Percentiles rank a stretch among this genome's conserved stretches.
phyloP scores from a whole-genome alignment of 2,797 vertebrate species.

The Coregonus sp. region DNA sequence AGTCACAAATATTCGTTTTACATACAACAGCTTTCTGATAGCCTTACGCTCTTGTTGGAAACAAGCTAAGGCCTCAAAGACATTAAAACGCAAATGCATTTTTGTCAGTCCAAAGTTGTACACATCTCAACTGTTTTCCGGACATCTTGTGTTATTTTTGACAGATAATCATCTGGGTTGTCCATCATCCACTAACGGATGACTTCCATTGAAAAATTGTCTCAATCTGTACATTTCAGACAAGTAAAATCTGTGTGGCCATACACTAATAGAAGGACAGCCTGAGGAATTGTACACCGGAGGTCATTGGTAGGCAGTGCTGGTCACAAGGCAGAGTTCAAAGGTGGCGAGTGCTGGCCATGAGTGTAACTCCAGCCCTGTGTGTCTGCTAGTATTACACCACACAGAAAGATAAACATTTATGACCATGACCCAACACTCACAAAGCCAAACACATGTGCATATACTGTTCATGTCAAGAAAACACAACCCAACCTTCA shows the following conservation, averaged over 20 bases:
- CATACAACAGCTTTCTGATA: slow-evolving; percentile 18
- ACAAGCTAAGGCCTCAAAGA: not conserved
- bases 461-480: no score
- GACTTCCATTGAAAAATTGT: not conserved
- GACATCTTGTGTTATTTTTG: not conserved
- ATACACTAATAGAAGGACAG: not conserved
- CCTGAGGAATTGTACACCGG: not conserved
- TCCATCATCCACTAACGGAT: not conserved
- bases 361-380: not conserved
- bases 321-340: not conserved
- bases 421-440: not conserved
- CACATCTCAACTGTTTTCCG: not conserved
- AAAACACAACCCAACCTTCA: not conserved
- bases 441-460: not conserved
- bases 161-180: not conserved
- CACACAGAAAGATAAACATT: not conserved
- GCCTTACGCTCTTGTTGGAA: no score
- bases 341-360: not conserved
- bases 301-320: no score
- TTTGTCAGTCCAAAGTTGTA: not conserved
- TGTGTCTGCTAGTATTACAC: not conserved
- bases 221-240: not conserved
- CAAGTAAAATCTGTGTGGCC: not conserved
- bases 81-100: not conserved
- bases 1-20: not conserved